Percentiles rank a stretch among this genome's conserved stretches.
Conservation (phyloP, 2,888 invertebrate species). For the Napeogenes sylphis region DNA sequence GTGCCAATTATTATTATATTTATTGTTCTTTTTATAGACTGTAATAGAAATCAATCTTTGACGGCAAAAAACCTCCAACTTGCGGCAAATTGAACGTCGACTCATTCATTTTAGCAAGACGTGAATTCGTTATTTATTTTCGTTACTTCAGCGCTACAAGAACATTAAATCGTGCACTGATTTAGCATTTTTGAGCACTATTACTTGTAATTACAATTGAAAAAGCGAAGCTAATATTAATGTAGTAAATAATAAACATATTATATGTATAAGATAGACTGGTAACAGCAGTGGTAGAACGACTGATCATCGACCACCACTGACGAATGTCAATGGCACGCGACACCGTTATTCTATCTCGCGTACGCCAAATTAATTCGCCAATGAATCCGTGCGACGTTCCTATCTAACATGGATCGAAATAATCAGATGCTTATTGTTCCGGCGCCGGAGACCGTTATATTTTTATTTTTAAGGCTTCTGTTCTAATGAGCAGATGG, state of each 20-base stretch:
- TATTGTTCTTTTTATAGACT: slow-evolving; percentile 53
- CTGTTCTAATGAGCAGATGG: slow-evolving; percentile 19
- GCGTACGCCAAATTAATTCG: slow-evolving; percentile 73
- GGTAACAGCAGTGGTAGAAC: slow-evolving; percentile 33
- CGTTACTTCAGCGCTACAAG: slow-evolving; percentile 47
- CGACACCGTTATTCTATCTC: slow-evolving; percentile 73
- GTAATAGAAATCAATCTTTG: slow-evolving; percentile 68
- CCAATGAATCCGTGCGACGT: slow-evolving; percentile 66
- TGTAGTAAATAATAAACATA: slow-evolving; percentile 21
- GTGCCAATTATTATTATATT: slow-evolving; percentile 57
- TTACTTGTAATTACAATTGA: slow-evolving; percentile 29
- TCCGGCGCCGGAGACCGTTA: slow-evolving; percentile 57
- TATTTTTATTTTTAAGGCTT: slow-evolving; percentile 55
- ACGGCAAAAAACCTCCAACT: slow-evolving; percentile 69
- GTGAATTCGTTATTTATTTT: slow-evolving; percentile 67
- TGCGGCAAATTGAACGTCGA: slow-evolving; percentile 51
- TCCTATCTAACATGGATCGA: slow-evolving; percentile 65
- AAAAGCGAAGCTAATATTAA: slow-evolving; percentile 30
- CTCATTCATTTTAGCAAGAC: slow-evolving; percentile 58
- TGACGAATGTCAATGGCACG: slow-evolving; percentile 76
- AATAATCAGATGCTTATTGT: slow-evolving; percentile 67
- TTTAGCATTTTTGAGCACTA: slow-evolving; percentile 28
- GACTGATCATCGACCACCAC: slow-evolving; percentile 50
- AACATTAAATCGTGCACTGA: slow-evolving; percentile 41
- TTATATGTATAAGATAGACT: slow-evolving; percentile 19